Evolutionary conservation across 2,797 vertebrate genomes (phyloP), one percentile per base, ranked within the genome.

Genomic region (Sylvilagus floridanus): DNA sequence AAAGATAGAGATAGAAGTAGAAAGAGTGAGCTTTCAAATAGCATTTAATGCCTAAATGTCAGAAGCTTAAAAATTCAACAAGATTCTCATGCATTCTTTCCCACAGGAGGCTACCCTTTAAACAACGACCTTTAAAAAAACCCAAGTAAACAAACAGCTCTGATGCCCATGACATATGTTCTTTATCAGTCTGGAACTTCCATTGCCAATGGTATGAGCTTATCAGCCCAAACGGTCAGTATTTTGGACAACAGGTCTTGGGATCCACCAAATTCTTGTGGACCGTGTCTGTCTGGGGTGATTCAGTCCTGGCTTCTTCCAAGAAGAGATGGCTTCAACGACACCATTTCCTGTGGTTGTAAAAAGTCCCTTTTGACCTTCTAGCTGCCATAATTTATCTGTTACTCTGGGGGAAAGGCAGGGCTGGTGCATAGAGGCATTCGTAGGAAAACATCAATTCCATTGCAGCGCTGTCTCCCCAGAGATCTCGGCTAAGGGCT

Each of bases 111-210:
- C 83, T 96, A 94, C 88, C 92, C 90, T 97, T 97, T 97, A 93
- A 95, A 96, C 93, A 96, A 96, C 87, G 96, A 97, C 96, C 96
- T 97, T 97, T 96, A 28, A 92, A 88, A 96, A 94, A 82, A 35
- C 17, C 9, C 47, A 93, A 87, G 95, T 79, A 96, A 96, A 95
- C 78, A 96, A 96, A 91, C 72, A 94, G 88, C 42, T 63, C 22
- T 72, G 60, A 75, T 96, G 73, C 75, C 57, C 65, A 76, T 63
- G 30, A 66, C 57, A 69, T 28, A 17, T 86, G 79, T 88, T 86
- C 72, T 94, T 96, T 76, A 91, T 73, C 81, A 60, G 60, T 35
- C 62, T 72, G 69, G 68, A 77, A 62, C 76, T 83, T 88, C 73
- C 63, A 24, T 30, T 32, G 4, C 24, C 2, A 50, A 84, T 21